Evolutionary conservation across 2,113 vertebrate genomes (phyloP).

Genomic region (Triplophysa tibetana): DNA sequence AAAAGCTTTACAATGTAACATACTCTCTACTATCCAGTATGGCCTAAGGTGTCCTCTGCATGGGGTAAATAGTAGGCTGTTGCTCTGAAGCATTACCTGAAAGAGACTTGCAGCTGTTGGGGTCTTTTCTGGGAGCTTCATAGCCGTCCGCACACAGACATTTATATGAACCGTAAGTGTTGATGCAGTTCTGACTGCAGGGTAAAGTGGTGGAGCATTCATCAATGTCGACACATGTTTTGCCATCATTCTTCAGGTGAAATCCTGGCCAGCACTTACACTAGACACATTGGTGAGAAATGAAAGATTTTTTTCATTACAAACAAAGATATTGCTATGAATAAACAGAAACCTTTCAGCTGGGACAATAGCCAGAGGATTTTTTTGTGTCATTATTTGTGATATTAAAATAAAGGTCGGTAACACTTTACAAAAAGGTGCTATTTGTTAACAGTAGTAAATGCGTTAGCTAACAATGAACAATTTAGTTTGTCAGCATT

Average conservation of each 20-base stretch:
- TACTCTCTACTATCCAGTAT: not conserved
- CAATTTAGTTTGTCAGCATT: too few relatives aligned
- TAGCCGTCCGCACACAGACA: conserved; percentile 93
- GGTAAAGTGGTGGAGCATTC: conserved; percentile 92
- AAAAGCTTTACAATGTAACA: not conserved
- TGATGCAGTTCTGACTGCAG: conserved; percentile 96
- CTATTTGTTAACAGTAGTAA: too few relatives aligned
- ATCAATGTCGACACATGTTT: conserved; percentile 91
- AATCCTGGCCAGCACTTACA: conserved; percentile 99
- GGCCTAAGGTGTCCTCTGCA: not conserved
- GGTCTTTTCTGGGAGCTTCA: conserved; percentile 83
- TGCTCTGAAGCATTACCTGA: conserved; percentile 77
- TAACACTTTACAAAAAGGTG: too few relatives aligned
- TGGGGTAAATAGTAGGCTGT: not conserved
- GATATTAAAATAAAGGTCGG: too few relatives aligned
- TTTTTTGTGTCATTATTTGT: too few relatives aligned
- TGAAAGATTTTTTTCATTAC: conserved; percentile 18
- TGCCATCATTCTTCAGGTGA: conserved; percentile 92
- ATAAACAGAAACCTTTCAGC: not conserved
- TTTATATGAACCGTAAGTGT: conserved; percentile 94
- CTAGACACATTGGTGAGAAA: conserved; percentile 68
- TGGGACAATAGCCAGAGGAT: too few relatives aligned
- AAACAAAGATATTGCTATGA: not conserved
- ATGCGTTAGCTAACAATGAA: too few relatives aligned
- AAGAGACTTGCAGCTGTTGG: conserved; percentile 88